Percentiles rank a stretch among this genome's conserved stretches.
Evolutionary conservation across 2,113 vertebrate genomes (phyloP).

Genomic region (Thinocorus orbignyianus): DNA sequence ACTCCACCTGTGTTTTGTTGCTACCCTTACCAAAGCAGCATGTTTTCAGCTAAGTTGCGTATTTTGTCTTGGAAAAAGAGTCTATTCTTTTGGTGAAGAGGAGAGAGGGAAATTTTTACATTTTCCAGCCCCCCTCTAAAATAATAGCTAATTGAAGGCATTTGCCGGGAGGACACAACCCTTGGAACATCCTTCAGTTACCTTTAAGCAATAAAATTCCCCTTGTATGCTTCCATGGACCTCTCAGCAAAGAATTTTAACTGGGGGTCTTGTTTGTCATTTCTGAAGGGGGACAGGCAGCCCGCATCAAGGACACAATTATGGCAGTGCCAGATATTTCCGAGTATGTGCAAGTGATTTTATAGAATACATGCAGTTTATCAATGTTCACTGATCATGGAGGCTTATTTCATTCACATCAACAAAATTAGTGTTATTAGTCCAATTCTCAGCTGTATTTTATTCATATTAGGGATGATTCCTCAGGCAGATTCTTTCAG

Average conservation of each 20-base stretch:
- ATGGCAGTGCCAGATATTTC: not conserved
- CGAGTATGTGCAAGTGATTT: not conserved
- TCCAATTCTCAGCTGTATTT: not conserved
- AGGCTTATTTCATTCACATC: not conserved
- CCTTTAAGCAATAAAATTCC: not conserved
- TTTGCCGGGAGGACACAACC: not conserved
- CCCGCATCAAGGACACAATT: not conserved
- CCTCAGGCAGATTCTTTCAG: not conserved
- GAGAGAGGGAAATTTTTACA: not conserved
- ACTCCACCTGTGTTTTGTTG: not conserved
- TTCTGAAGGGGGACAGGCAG: not conserved
- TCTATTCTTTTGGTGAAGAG: not conserved
- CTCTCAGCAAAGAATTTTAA: not conserved
- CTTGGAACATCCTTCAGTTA: not conserved
- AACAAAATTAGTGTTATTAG: not conserved
- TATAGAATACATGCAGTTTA: not conserved
- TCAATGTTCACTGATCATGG: not conserved
- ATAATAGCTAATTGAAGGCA: not conserved
- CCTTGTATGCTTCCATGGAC: not conserved
- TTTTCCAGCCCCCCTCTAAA: not conserved
- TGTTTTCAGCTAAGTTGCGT: fast-evolving
- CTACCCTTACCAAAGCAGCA: not conserved
- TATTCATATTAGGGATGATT: not conserved
- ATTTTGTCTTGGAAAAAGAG: not conserved
- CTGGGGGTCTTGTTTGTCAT: not conserved